These are phyloP conservation scores for Plecturocebus donacophilus DNA, from an alignment of 2,113 vertebrate genomes.

Conservation along the genomic window DNA sequence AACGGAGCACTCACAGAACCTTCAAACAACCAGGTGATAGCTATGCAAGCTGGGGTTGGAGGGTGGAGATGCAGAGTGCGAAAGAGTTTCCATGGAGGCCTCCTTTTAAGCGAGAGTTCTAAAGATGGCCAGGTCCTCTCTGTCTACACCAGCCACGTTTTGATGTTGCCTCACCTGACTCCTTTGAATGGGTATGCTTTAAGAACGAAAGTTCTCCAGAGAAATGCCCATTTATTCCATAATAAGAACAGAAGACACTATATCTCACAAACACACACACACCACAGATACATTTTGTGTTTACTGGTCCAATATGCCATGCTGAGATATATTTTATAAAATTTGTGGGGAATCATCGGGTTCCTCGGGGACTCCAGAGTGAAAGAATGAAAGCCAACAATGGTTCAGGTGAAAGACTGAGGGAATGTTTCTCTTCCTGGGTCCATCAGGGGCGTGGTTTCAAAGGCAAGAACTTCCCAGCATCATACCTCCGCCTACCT, in stretches of 20 bases:
- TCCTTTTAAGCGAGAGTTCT: background rate
- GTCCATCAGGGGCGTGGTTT: no score
- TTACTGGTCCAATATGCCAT: background rate
- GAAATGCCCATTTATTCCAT: background rate
- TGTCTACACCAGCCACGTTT: no score
- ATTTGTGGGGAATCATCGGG: background rate
- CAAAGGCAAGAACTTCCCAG: no score
- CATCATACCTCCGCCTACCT: no score
- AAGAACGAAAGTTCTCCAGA: background rate
- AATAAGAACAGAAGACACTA: background rate
- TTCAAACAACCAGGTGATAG: background rate
- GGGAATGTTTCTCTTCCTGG: no score
- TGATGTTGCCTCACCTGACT: background rate
- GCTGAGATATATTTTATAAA: background rate
- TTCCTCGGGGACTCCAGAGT: background rate
- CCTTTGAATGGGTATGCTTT: background rate
- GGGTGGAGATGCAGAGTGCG: fast-evolving
- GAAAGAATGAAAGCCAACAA: background rate
- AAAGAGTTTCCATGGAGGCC: background rate
- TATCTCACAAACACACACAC: background rate
- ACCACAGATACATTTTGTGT: background rate
- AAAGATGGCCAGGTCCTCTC: background rate
- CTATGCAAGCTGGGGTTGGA: background rate
- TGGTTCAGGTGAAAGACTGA: background rate
- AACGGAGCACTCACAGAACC: background rate